phyloP scores from a whole-genome alignment of 2,888 invertebrate species.

The Monochamus alternatus region DNA sequence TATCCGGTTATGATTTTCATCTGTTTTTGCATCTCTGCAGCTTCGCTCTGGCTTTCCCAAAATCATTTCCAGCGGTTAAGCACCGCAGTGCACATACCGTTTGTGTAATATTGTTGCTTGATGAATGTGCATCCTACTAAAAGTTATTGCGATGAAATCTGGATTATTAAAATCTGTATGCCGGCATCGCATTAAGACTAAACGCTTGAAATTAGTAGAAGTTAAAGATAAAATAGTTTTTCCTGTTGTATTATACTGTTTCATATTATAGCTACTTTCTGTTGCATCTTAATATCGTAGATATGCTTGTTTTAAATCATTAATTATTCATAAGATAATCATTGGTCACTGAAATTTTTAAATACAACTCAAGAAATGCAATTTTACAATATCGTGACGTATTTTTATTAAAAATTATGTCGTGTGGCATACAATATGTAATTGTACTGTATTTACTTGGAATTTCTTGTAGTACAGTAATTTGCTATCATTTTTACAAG shows the following conservation, averaged over 20 bases:
- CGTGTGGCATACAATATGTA: no score
- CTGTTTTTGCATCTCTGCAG: conserved; percentile 4
- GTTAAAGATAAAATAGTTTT: background rate
- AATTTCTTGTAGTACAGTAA: no score
- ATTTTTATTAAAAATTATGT: no score
- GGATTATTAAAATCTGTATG: background rate
- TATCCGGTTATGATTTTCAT: background rate
- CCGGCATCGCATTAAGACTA: background rate
- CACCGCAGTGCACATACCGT: conserved; percentile 21
- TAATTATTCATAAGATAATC: no score
- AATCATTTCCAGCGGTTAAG: conserved; percentile 23
- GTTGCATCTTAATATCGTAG: no score
- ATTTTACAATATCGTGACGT: no score
- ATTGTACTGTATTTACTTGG: no score
- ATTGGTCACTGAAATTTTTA: no score
- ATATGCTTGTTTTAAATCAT: no score
- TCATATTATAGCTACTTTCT: no score
- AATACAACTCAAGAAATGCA: no score
- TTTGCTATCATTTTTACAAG: background rate
- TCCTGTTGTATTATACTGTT: no score
- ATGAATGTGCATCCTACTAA: conserved; percentile 24
- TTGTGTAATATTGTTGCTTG: conserved; percentile 31
- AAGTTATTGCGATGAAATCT: conserved; percentile 16
- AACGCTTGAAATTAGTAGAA: background rate
- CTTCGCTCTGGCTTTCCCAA: conserved; percentile 14